phyloP scores from a whole-genome alignment of 1,140 invertebrate genomes.

The Drosophila guanche region DNA sequence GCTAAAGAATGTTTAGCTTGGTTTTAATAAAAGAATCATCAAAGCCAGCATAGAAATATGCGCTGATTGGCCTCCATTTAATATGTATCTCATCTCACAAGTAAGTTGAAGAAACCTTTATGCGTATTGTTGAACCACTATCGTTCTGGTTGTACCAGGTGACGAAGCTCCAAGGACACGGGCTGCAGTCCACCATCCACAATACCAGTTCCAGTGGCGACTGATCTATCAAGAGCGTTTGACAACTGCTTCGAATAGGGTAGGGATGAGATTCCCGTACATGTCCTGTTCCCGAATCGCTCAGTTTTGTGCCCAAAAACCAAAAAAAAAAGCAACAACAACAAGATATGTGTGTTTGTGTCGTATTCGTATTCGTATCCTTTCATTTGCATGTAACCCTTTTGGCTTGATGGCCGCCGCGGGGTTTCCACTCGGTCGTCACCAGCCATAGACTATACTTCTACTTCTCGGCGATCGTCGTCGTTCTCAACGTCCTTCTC shows the following conservation, averaged over 20 bases:
- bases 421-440: constrained; percentile 52
- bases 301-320: constrained; percentile 6
- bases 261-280: constrained; percentile 34
- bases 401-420: constrained; percentile 42
- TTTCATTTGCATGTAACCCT: constrained; percentile 75
- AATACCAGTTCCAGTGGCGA: constrained; percentile 24
- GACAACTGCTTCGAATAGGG: constrained; percentile 23
- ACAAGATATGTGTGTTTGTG: not conserved
- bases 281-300: constrained; percentile 59
- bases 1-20: not conserved
- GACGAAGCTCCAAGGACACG: constrained; percentile 6
- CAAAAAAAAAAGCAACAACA: no score
- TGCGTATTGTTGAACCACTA: constrained; percentile 27
- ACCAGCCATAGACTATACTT: constrained; percentile 32
- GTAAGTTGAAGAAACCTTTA: constrained; percentile 57
- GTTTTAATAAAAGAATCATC: no score
- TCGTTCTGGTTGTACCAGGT: constrained; percentile 12
- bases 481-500: constrained; percentile 7
- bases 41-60: no score
- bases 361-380: not conserved
- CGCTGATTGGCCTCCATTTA: no score
- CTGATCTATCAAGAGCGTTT: constrained; percentile 62
- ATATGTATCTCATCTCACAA: no score
- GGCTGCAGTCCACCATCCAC: not conserved
- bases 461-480: not conserved